Percentiles rank a stretch among this genome's conserved stretches.
These are phyloP conservation scores for Neelides folsomi DNA, from an alignment of 2,888 invertebrate species.

Conservation along the genomic window DNA sequence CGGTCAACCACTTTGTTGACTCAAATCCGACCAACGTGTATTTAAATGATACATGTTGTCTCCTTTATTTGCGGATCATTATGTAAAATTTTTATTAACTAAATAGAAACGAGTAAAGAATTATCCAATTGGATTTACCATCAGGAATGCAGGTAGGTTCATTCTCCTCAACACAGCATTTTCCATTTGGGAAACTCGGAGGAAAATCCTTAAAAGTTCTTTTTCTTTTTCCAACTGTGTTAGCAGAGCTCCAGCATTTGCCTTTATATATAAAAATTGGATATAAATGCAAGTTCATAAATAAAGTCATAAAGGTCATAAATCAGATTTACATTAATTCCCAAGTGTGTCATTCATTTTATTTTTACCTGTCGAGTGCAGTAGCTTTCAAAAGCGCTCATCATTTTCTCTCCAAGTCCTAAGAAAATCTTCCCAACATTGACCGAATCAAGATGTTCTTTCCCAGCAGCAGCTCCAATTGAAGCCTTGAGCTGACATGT, in stretches of 20 bases:
- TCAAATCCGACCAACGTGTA: no score
- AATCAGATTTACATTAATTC: background rate
- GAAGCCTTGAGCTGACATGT: slow-evolving; percentile 71
- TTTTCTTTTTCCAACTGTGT: slow-evolving; percentile 89
- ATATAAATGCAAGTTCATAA: background rate
- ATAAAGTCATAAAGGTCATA: background rate
- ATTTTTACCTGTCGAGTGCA: slow-evolving; percentile 62
- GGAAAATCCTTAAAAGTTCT: slow-evolving; percentile 80
- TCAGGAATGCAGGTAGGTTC: slow-evolving; percentile 94
- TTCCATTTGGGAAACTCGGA: slow-evolving; percentile 93
- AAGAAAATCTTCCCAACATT: slow-evolving; percentile 81
- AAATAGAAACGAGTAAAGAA: background rate
- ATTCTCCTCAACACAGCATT: slow-evolving; percentile 80
- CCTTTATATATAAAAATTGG: slow-evolving; percentile 42
- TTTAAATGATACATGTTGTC: no score
- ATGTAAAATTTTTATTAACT: background rate
- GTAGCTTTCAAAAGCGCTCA: slow-evolving; percentile 87
- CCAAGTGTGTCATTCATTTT: background rate
- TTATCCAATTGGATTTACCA: slow-evolving; percentile 52
- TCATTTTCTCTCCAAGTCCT: slow-evolving; percentile 72
- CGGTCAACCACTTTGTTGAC: no score
- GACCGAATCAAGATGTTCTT: slow-evolving; percentile 65
- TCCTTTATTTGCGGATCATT: background rate
- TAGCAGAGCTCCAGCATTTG: slow-evolving; percentile 69
- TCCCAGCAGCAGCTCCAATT: slow-evolving; percentile 58